Conservation (phyloP, 2,113 vertebrate genomes). For the Anolis sagrei region DNA sequence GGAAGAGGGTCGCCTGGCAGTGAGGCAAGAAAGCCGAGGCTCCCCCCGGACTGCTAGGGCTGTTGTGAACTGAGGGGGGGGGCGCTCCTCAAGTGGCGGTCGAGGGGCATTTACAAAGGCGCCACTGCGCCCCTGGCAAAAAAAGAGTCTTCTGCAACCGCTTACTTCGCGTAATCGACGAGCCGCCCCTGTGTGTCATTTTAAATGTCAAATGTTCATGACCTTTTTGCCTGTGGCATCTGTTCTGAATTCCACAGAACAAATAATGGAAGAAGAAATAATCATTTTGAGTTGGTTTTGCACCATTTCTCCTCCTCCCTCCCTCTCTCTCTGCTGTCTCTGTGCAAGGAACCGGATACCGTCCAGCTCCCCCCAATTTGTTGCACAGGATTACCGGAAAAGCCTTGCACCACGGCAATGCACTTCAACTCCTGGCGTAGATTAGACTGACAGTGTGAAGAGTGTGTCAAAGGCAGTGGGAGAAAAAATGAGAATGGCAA, state of each 20-base stretch:
- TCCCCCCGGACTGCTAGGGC: no score
- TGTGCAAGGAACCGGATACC: not conserved
- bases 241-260: conserved; percentile 48
- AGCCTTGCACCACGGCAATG: conserved; percentile 57
- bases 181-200: accelerated
- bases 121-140: no score
- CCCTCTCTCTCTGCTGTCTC: not conserved
- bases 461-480: conserved; percentile 53
- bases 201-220: conserved; percentile 53
- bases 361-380: conserved; percentile 55
- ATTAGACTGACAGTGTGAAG: conserved; percentile 55
- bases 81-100: no score
- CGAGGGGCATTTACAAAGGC: no score
- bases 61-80: no score
- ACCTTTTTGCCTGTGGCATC: conserved; percentile 32
- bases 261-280: conserved; percentile 17
- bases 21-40: no score
- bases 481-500: conserved; percentile 61
- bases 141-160: no score
- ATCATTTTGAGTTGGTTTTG: not conserved
- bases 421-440: conserved; percentile 48
- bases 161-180: no score
- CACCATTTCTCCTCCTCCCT: not conserved
- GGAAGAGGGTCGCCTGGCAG: no score
- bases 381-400: conserved; percentile 65